Evolutionary conservation across 2,888 invertebrate species (phyloP).

Genomic region (Branchinecta sandiegonensis): DNA sequence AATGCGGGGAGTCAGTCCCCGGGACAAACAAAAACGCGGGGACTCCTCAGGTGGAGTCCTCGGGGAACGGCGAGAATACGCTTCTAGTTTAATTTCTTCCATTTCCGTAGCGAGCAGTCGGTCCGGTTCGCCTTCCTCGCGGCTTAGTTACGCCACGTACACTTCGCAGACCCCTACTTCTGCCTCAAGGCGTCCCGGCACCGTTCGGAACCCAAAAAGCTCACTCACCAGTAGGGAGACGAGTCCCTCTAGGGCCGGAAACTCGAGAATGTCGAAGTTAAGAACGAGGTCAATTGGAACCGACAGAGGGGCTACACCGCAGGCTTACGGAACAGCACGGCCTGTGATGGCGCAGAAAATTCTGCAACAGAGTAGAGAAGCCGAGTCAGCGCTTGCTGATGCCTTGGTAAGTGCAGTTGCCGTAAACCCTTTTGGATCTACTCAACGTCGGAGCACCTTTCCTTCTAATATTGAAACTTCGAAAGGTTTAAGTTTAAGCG

Average conservation of each 20-base stretch:
- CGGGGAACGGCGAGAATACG: no score
- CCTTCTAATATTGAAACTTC: constrained; percentile 16
- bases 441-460: neutral
- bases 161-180: constrained; percentile 27
- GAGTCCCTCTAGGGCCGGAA: neutral
- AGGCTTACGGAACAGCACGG: constrained; percentile 32
- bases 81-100: no score
- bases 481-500: no score
- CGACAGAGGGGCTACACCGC: constrained; percentile 18
- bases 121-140: constrained; percentile 82
- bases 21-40: no score
- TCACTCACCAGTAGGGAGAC: constrained; percentile 15
- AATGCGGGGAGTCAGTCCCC: no score
- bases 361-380: constrained; percentile 70
- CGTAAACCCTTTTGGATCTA: constrained; percentile 30
- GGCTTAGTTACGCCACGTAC: constrained; percentile 55
- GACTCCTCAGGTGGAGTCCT: no score
- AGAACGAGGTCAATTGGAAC: neutral
- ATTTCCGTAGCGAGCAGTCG: constrained; percentile 63
- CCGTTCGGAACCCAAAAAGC: constrained; percentile 6
- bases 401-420: constrained; percentile 39
- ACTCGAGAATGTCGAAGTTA: constrained; percentile 3
- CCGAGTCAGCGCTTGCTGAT: constrained; percentile 65
- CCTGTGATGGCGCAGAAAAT: constrained; percentile 65
- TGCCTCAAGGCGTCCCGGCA: neutral